phyloP scores from a whole-genome alignment of 2,113 vertebrate genomes.

The Cygnus atratus region DNA sequence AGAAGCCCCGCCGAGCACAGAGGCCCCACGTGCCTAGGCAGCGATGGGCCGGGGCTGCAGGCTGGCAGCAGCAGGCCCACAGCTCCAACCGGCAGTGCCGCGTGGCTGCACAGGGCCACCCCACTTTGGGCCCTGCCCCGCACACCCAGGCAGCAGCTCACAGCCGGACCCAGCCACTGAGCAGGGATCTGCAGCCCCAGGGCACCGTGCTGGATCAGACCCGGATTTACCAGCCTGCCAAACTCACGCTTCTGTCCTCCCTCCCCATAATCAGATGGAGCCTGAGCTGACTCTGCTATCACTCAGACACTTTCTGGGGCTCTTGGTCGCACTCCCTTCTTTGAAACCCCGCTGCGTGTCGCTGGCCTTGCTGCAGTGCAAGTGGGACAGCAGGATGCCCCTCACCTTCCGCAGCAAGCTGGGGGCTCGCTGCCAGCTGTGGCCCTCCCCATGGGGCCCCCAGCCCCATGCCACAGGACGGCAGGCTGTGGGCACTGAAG shows the following conservation, averaged over 20 bases:
- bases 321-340: not conserved
- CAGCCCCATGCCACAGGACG: not conserved
- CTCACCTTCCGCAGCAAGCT: accelerated
- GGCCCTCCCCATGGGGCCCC: not conserved
- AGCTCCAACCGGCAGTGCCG: too few species aligned
- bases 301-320: not conserved
- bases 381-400: too few species aligned
- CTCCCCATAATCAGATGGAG: not conserved
- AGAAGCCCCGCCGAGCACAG: too few species aligned
- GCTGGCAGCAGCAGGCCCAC: not conserved
- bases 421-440: accelerated
- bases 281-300: not conserved
- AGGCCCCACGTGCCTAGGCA: too few species aligned
- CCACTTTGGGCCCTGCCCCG: not conserved
- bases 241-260: not conserved
- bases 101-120: not conserved
- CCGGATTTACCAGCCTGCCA: not conserved
- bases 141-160: not conserved
- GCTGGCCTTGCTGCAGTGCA: not conserved
- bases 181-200: not conserved
- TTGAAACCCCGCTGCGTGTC: not conserved
- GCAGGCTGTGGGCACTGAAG: accelerated
- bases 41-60: not conserved
- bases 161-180: not conserved
- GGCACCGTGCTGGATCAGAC: not conserved